phyloP scores from a whole-genome alignment of 2,888 invertebrate genomes.

The Autographa pulchrina region DNA sequence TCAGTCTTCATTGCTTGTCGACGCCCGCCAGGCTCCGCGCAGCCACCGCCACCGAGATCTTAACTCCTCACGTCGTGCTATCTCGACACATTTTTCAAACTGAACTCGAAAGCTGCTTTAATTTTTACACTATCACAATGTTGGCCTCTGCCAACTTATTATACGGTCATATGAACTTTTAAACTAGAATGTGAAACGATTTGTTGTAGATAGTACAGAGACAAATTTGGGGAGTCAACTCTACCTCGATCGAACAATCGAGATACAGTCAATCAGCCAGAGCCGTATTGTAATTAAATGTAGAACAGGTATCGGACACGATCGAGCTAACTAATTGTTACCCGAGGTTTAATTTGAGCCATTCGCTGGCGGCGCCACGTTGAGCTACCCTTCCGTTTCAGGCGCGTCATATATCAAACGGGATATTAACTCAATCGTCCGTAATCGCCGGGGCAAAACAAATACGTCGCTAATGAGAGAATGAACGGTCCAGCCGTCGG shows the following conservation, averaged over 20 bases:
- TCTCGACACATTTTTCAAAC: conserved; percentile 78
- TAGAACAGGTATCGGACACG: conserved; percentile 53
- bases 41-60: conserved; percentile 75
- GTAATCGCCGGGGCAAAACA: conserved; percentile 84
- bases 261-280: conserved; percentile 41
- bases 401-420: conserved; percentile 81
- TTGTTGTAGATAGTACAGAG: conserved; percentile 23
- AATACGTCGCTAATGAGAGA: conserved; percentile 87
- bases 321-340: conserved; percentile 59
- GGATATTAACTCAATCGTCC: conserved; percentile 85
- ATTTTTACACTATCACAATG: conserved; percentile 66
- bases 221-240: conserved; percentile 32
- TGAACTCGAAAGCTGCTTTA: conserved; percentile 68
- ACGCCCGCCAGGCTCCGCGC: conserved; percentile 75
- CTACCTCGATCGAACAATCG: conserved; percentile 39
- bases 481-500: conserved; percentile 80
- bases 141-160: conserved; percentile 44
- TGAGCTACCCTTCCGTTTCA: conserved; percentile 77
- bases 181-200: conserved; percentile 5
- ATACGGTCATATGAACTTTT: conserved; percentile 36
- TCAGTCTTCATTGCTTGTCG: conserved; percentile 90
- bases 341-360: conserved; percentile 66
- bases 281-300: conserved; percentile 54
- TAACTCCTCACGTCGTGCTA: conserved; percentile 82
- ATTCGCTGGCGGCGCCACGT: conserved; percentile 64